Evolutionary conservation across 2,797 vertebrate species (phyloP).

Genomic region (Paramormyrops hopkinsi): DNA sequence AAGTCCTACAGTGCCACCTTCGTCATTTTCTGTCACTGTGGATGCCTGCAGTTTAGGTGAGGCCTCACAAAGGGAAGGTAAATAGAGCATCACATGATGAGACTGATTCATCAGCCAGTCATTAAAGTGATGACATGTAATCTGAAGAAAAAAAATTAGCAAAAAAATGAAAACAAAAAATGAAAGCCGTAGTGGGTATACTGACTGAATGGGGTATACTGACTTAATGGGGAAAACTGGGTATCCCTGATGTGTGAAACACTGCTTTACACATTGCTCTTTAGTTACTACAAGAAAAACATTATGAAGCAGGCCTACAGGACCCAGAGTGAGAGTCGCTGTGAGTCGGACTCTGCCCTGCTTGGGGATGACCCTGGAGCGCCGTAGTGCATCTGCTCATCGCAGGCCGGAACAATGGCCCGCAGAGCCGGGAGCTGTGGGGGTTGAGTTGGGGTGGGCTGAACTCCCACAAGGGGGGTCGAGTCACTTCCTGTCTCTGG

Average conservation of each 20-base stretch:
- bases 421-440: slow-evolving; percentile 54
- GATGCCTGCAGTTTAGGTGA: neutral
- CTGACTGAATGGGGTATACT: neutral
- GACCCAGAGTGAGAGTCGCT: slow-evolving; percentile 5
- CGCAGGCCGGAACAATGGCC: slow-evolving; percentile 47
- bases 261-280: neutral
- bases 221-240: neutral
- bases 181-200: neutral
- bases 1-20: neutral
- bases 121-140: neutral
- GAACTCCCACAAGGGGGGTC: slow-evolving; percentile 62
- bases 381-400: slow-evolving; percentile 29
- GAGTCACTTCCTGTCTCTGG: slow-evolving; percentile 70
- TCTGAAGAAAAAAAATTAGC: neutral
- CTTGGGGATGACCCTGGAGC: slow-evolving; percentile 20
- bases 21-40: neutral
- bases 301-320: neutral
- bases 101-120: neutral
- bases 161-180: neutral
- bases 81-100: neutral
- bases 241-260: neutral
- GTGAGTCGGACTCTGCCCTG: neutral
- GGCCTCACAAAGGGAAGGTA: neutral
- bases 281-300: neutral
- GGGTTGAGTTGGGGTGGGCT: slow-evolving; percentile 53